These are phyloP conservation scores for Lasioglossum baleicum DNA, from an alignment of 1,140 invertebrate species.

Conservation along the genomic window DNA sequence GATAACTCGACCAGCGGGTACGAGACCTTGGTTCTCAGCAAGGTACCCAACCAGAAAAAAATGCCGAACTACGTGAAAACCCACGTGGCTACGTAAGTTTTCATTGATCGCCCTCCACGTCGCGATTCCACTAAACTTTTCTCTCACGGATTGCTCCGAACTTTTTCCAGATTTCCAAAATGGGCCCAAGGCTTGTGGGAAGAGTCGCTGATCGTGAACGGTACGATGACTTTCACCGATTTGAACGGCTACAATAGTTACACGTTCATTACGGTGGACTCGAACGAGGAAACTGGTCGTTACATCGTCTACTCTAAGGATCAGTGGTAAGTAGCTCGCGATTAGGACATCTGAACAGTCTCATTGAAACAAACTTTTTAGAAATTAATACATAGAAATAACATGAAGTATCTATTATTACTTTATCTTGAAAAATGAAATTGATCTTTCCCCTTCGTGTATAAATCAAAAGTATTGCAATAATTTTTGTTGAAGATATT, in stretches of 20 bases:
- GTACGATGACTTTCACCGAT: constrained; percentile 84
- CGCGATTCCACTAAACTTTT: no score
- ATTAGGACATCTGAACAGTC: no score
- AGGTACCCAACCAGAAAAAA: constrained; percentile 74
- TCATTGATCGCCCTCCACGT: neutral
- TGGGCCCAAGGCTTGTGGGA: constrained; percentile 86
- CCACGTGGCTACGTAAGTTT: constrained; percentile 75
- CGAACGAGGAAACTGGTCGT: constrained; percentile 73
- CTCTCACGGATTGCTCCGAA: no score
- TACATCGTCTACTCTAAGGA: constrained; percentile 76
- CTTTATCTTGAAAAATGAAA: no score
- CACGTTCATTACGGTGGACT: constrained; percentile 82
- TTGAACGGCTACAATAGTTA: constrained; percentile 84
- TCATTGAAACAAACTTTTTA: no score
- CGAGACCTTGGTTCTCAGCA: constrained; percentile 82
- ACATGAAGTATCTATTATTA: no score
- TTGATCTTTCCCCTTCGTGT: no score
- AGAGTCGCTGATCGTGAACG: constrained; percentile 82
- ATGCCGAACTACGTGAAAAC: constrained; percentile 75
- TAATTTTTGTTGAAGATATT: no score
- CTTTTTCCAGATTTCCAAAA: constrained; percentile 81
- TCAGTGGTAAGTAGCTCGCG: constrained; percentile 69
- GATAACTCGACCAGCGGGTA: constrained; percentile 82
- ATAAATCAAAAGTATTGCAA: no score
- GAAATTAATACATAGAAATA: no score